A percentile compares a stretch with the other conserved stretches of the same genome.
Evolutionary conservation across 2,888 invertebrate genomes (phyloP).

Genomic region (Chloromyia formosa): DNA sequence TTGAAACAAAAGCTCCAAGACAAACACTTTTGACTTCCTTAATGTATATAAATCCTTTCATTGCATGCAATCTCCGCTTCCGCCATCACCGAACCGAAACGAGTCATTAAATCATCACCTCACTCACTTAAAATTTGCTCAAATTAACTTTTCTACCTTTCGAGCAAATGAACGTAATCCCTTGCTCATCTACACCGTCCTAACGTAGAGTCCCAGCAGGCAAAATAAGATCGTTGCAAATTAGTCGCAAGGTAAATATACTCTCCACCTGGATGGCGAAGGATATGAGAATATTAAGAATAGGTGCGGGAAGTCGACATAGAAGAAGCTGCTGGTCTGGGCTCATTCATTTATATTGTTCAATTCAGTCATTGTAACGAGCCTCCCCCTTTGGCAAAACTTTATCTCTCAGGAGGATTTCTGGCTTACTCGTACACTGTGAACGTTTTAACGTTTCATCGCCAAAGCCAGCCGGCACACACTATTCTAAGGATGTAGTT

Average conservation of each 20-base stretch:
- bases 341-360: conserved; percentile 17
- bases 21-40: not conserved
- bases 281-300: conserved; percentile 8
- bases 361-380: conserved; percentile 26
- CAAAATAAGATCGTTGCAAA: conserved; percentile 30
- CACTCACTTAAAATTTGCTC: conserved; percentile 13
- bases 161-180: conserved; percentile 32
- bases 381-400: conserved; percentile 8
- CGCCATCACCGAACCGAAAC: too few relatives aligned
- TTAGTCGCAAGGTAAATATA: conserved; percentile 33
- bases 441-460: too few relatives aligned
- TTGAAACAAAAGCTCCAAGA: not conserved
- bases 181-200: conserved; percentile 6
- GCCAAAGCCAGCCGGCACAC: not conserved
- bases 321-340: not conserved
- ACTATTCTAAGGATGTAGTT: not conserved
- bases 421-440: not conserved
- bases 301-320: not conserved
- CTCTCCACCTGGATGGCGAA: not conserved
- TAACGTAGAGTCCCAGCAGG: not conserved
- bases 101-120: conserved; percentile 22
- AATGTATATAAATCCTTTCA: conserved; percentile 7
- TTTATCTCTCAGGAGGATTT: conserved; percentile 1
- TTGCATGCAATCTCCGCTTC: not conserved
- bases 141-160: conserved; percentile 33